A percentile compares a stretch with the other conserved stretches of the same genome.
Evolutionary conservation across 2,797 vertebrate genomes (phyloP).

Genomic region (Spinibarbus caldwelli): DNA sequence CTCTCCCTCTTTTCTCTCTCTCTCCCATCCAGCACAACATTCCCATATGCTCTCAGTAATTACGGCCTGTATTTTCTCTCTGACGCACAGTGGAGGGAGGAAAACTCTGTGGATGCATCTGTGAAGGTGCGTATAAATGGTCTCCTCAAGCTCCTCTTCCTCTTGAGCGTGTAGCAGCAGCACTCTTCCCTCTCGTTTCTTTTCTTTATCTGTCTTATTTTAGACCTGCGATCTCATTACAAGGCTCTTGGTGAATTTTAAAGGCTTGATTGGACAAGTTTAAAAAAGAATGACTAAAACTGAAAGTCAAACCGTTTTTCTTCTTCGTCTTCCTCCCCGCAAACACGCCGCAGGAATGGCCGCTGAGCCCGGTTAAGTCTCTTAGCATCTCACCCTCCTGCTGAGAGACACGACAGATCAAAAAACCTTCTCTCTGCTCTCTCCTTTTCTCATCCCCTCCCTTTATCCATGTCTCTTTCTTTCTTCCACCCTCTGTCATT

Average conservation of each 20-base stretch:
- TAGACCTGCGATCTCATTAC: conserved; percentile 29
- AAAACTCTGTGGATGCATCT: neutral
- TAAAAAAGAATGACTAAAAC: conserved; percentile 28
- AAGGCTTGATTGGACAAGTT: neutral
- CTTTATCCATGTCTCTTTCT: conserved; percentile 8
- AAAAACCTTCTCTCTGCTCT: conserved; percentile 33
- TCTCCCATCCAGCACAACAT: conserved; percentile 25
- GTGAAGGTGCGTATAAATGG: neutral
- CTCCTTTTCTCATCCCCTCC: conserved; percentile 24
- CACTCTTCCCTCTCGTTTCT: neutral
- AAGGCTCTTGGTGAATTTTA: conserved; percentile 3
- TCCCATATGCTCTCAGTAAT: conserved; percentile 37
- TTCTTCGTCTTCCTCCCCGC: neutral
- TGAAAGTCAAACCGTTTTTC: conserved; percentile 36
- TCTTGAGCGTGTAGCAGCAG: neutral
- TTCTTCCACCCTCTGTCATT: conserved; percentile 9
- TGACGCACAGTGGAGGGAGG: neutral
- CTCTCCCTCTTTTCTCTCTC: conserved; percentile 11
- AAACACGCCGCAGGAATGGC: conserved; percentile 33
- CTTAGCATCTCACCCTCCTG: conserved; percentile 35
- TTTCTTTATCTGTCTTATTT: conserved; percentile 18
- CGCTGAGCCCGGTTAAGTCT: conserved; percentile 26
- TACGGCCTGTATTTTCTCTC: conserved; percentile 11
- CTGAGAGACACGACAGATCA: conserved; percentile 44
- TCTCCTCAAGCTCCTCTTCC: neutral